Base-by-base conservation (phyloP, 1,140 invertebrate genomes). In the Apocrypta bakeri region DNA sequence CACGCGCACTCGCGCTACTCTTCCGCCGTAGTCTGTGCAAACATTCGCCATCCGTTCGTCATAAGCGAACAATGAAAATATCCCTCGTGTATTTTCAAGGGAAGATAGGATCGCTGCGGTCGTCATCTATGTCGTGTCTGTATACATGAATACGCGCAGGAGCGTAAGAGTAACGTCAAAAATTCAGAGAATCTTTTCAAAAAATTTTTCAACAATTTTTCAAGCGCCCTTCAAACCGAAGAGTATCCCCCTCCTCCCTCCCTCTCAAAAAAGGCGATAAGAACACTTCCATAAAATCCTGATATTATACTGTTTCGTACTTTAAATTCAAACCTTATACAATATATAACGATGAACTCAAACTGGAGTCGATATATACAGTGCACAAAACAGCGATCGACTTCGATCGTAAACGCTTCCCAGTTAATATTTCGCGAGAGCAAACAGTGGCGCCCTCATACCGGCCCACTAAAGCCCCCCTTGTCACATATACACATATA, bases 1-100 rank as follows among this genome's bases (percentile, higher is more conserved):
- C n/a, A 11, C 6, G 12, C 27, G 68, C 17, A 4, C 4, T 3
- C 40, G 40, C 40, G 1, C 6, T 14, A 1, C 11, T 4, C 40
- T 42, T 12, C 40, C 40, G 24, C 64, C 64, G 27, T 29, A 29
- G 64, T 27, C 64, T 66, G 25, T 29, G 64, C 64, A 66, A 66
- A 72, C 69, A 72, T 63, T 56, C 69, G 68, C 68, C 48, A 24
- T 63, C 42, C 63, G 56, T 72, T 61, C 37, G 77, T 33, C 64
- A 56, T 25, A 31, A 72, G 42, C 48, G 56, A 56, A 81, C 72
- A 81, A 68, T 75, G 79, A 68, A 81, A 81, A 81, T 81, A 75
- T 75, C 79, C 33, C 63, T 6, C 8, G 17, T 81, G 72, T 68
- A 81, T 75, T 75, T 81, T 81, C 79, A 75, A 48, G 79, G 31